phyloP scores from a whole-genome alignment of 2,113 vertebrate genomes.

The Poeciliopsis prolifica region DNA sequence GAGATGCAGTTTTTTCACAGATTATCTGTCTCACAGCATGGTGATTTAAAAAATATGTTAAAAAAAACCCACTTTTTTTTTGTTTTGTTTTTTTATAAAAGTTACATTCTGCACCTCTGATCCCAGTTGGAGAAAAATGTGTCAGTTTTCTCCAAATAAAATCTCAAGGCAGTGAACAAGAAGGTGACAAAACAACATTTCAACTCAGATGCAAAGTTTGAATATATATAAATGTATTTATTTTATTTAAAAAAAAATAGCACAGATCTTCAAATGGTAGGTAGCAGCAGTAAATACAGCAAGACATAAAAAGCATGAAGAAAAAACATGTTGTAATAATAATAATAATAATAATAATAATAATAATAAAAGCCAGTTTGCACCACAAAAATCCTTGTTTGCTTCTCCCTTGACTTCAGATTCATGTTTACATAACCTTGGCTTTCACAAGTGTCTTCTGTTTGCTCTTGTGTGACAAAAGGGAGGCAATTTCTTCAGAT shows the following conservation, averaged over 20 bases:
- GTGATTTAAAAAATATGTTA: too few species aligned
- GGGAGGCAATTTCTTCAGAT: slow-evolving; percentile 33
- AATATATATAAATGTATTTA: too few species aligned
- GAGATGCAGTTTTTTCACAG: too few species aligned
- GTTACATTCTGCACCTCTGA: too few species aligned
- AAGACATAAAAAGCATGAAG: neutral
- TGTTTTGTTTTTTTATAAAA: too few species aligned
- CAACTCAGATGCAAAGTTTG: neutral
- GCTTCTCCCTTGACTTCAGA: neutral
- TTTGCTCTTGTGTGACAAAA: slow-evolving; percentile 23
- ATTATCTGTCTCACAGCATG: too few species aligned
- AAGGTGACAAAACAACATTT: too few species aligned
- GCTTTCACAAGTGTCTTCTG: neutral
- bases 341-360: too few species aligned
- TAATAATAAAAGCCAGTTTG: neutral
- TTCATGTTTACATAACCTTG: slow-evolving; percentile 37
- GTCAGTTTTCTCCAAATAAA: too few species aligned
- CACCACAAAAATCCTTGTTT: neutral
- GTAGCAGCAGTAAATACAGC: neutral
- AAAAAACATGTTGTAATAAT: neutral
- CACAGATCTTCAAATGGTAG: neutral
- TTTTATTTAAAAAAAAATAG: neutral
- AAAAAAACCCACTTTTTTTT: too few species aligned
- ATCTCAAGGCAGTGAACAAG: too few species aligned
- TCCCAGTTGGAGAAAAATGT: too few species aligned